Base-by-base conservation (phyloP, 92 coral and sea anemone genomes). In the Epizoanthus ramosus region DNA sequence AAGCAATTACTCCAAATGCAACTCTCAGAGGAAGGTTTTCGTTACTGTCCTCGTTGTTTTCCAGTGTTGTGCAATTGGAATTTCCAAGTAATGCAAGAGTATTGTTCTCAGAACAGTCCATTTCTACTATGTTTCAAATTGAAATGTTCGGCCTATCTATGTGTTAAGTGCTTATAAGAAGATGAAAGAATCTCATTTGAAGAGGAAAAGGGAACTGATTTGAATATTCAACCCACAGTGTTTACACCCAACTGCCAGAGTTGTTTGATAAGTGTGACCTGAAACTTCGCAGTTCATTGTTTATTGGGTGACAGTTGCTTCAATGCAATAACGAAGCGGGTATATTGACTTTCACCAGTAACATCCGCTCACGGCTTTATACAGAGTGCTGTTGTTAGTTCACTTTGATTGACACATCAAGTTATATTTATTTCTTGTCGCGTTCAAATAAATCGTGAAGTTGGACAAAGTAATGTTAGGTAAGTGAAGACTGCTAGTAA, bases 1-100 rank as follows among this genome's bases (percentile, higher is more conserved):
- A 71, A 43, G 75, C 75, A 21, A 71, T 71, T 3, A 71, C 14
- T 0, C 75, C 75, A 7, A 71, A 71, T 8, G 75, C 37, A 18
- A 71, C 57, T 21, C 57, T 58, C 6, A 71, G 57, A 9, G 57
- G 5, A 25, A 71, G 14, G 14, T 2, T 47, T 23, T 45, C 75
- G 50, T 47, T 31, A 13, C 16, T 45, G n/a, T 17, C 75, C 45
- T 0, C 12, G 35, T 66, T 9, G 75, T 71, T 21, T 8, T 23
- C 58, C 1, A 56, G 31, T 4, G 21, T 18, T 9, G 72, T 67
- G n/a, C 50, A 67, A 1, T 67, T 67, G 22, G 19, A 67, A 14
- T 33, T 15, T 31, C n/a, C 41, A 12, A 33, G 21, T 12, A 15
- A 16, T 41, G 1, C 72, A 33, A 14, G 3, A 43, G 45, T 67